Evolutionary conservation across 2,797 vertebrate species (phyloP), one percentile per base, ranked within the genome.

Genomic region (Phyllotis vaccarum): DNA sequence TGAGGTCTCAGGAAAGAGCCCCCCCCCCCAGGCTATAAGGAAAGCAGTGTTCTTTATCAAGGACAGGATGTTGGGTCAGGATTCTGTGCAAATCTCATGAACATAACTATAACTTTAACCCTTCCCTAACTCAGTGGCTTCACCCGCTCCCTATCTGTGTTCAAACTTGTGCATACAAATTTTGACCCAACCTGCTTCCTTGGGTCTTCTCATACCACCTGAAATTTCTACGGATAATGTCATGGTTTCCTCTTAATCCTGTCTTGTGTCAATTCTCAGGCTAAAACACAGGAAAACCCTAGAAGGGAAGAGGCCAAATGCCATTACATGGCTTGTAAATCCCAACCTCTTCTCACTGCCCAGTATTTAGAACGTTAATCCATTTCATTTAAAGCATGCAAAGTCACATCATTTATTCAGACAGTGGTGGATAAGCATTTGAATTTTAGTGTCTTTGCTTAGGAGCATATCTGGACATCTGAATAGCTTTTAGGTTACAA

Each of bases 381-480:
- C 68, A 64, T 49, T 82, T 76, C 74, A 34, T 29, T 43, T 22
- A 64, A 76, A 75, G 52, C 31, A 76, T 43, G 17, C 37, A 85
- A 74, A 91, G 54, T 90, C 62, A 76, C 11, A 68, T 78, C 13
- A 72, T 82, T 87, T 79, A 82, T 31, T 88, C 34, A 86, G 93
- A 64, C 46, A 89, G 27, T 91, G 31, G 29, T 34, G 29, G 85
- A 75, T 16, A 72, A 78, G 14, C 34, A 54, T 17, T 27, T 86
- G 43, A 11, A 89, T 21, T 80, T 89, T 88, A 13, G 34, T 89
- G 49, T 64, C 17, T 60, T 68, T 86, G 58, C 80, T 83, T 87
- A 92, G 76, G 74, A 56, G 88, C 43, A 86, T 10, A 82, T 34
- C 29, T 70, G 75, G 66, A 93, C 92, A 91, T 62, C 62, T 6